Percentiles rank a stretch among this genome's conserved stretches.
These are phyloP conservation scores for Pemphigus obesinymphae DNA, from an alignment of 1,140 invertebrate species.

Conservation along the genomic window DNA sequence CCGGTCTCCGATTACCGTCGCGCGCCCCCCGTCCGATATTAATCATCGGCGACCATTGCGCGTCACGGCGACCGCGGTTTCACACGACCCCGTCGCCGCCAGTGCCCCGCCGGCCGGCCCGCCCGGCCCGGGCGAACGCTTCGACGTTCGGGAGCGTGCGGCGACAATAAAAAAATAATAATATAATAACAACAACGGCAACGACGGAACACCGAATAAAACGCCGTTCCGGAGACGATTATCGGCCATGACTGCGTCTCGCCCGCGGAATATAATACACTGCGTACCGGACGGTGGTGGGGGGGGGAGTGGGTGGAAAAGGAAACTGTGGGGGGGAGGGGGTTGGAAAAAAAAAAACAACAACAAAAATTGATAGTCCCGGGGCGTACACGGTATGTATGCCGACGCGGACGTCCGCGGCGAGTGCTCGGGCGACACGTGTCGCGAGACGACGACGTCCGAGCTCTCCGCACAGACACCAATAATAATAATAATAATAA, in stretches of 20 bases:
- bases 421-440: slow-evolving; percentile 11
- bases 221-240: not conserved
- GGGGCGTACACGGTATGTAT: not conserved
- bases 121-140: not conserved
- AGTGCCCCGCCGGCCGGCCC: not conserved
- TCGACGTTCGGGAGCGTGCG: slow-evolving; percentile 16
- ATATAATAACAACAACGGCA: not conserved
- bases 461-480: not conserved
- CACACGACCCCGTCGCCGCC: slow-evolving; percentile 20
- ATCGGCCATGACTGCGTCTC: slow-evolving; percentile 15
- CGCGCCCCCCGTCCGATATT: slow-evolving; percentile 21
- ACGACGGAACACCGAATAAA: not conserved
- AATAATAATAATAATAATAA: slow-evolving; percentile 33
- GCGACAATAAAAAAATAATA: slow-evolving; percentile 35
- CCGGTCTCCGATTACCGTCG: slow-evolving; percentile 26
- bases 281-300: not conserved
- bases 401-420: not conserved
- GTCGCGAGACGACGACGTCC: not conserved
- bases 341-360: not conserved
- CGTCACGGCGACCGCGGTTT: slow-evolving; percentile 26
- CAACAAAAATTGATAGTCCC: slow-evolving; percentile 29
- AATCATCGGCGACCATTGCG: slow-evolving; percentile 19
- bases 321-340: not conserved
- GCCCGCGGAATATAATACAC: not conserved
- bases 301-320: not conserved